These are phyloP conservation scores for Enteromius treurensis DNA, from an alignment of 2,797 vertebrate species.

Conservation along the genomic window DNA sequence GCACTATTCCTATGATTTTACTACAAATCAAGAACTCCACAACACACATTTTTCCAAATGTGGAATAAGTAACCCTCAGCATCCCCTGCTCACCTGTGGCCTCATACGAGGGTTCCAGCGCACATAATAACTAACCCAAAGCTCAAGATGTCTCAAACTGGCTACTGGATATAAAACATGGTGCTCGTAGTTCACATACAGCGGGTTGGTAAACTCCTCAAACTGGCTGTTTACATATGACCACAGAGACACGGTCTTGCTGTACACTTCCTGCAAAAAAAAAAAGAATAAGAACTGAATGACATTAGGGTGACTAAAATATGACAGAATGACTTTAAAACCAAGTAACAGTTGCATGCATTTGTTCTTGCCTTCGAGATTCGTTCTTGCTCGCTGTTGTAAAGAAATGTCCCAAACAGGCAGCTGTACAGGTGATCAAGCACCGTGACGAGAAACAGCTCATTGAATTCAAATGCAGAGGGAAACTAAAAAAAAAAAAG, in stretches of 20 bases:
- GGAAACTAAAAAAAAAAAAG: constrained; percentile 84
- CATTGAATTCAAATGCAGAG: constrained; percentile 95
- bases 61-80: not conserved
- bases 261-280: constrained; percentile 79
- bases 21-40: not conserved
- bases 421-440: constrained; percentile 96
- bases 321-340: not conserved
- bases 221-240: constrained; percentile 93
- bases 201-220: constrained; percentile 94
- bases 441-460: constrained; percentile 91
- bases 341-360: not conserved
- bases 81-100: constrained; percentile 79
- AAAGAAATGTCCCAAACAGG: constrained; percentile 94
- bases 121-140: constrained; percentile 94
- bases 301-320: not conserved
- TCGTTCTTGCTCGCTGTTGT: constrained; percentile 90
- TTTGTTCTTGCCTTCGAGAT: constrained; percentile 77
- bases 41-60: not conserved
- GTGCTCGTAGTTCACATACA: constrained; percentile 92
- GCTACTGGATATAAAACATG: constrained; percentile 91
- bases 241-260: constrained; percentile 90
- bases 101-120: constrained; percentile 96
- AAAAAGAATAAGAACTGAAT: not conserved
- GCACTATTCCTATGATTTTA: not conserved
- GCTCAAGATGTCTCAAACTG: constrained; percentile 89